Evolutionary conservation across 2,113 vertebrate species (phyloP).

Genomic region (Python bivittatus): DNA sequence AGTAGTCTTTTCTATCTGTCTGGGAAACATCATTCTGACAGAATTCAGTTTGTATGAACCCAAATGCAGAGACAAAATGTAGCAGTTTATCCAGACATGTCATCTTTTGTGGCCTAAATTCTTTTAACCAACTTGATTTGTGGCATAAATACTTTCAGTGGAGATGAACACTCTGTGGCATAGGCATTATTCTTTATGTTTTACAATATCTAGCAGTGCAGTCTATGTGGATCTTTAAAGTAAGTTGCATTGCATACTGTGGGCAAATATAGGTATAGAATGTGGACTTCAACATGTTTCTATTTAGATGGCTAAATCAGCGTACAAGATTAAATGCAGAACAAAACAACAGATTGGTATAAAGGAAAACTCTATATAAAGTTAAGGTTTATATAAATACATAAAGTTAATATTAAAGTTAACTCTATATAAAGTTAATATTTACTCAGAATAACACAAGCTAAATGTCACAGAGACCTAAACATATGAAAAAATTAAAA

Average conservation of each 20-base stretch:
- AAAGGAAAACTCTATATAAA: neutral
- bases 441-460: neutral
- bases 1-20: slow-evolving; percentile 8
- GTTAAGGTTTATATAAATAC: neutral
- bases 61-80: neutral
- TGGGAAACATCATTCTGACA: slow-evolving; percentile 20
- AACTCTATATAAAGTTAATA: neutral
- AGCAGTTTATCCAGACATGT: neutral
- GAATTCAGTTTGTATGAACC: neutral
- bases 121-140: neutral
- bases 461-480: neutral
- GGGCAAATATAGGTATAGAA: neutral
- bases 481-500: neutral
- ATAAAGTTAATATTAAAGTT: neutral
- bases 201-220: neutral
- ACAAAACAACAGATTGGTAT: neutral
- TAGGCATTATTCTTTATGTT: neutral
- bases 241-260: neutral
- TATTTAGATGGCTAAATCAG: neutral
- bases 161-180: neutral
- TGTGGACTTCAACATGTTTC: neutral
- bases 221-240: neutral
- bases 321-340: neutral
- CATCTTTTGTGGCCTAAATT: neutral
- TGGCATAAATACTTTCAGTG: neutral